Base-by-base conservation (phyloP, 2,888 invertebrate species). In the Tenthredo mesomela region DNA sequence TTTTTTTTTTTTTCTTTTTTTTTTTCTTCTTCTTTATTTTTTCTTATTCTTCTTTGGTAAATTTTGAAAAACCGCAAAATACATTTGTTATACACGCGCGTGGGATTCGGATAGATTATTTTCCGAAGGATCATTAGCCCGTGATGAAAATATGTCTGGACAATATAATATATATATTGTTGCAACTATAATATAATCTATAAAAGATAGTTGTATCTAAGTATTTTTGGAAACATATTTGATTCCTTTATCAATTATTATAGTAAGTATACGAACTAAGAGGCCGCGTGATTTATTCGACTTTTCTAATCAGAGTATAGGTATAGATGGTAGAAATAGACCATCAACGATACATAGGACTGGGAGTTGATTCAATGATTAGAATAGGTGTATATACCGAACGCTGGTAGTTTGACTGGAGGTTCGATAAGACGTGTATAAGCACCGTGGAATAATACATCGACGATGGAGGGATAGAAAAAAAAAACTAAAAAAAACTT, bases 41-140 rank as follows among this genome's bases (percentile, higher is more conserved):
- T 65, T 21, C 5, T 65, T 82, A 12, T 61, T 82, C n/a, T 43
- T 65, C 65, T 18, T 18, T 29, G 80, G 80, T 65, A 40, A 67
- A 67, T 82, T 82, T 82, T 70, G 67, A 70, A 82, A 82, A 82
- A 82, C 82, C 82, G 82, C 82, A 82, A 33, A 12, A 82, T 82
- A 82, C 82, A 70, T 82, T 82, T 67, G 65, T 82, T 65, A 67
- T 67, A 47, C 37, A 61, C 37, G 80, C 37, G 80, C 58, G 15
- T 21, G 37, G 80, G 21, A n/a, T 61, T 58, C 37, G 61, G 47
- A 67, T 82, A 70, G 67, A 82, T 82, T 82, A 82, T 9, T 67
- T 67, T 47, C n/a, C 67, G 67, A 70, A 65, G 29, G 67, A 82
- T 82, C 82, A 70, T 82, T 82, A 82, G 82, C 70, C 33, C 65